Evolutionary conservation across 2,113 vertebrate genomes (phyloP), one percentile per base, ranked within the genome.

Genomic region (Psittacula cyanocephala): DNA sequence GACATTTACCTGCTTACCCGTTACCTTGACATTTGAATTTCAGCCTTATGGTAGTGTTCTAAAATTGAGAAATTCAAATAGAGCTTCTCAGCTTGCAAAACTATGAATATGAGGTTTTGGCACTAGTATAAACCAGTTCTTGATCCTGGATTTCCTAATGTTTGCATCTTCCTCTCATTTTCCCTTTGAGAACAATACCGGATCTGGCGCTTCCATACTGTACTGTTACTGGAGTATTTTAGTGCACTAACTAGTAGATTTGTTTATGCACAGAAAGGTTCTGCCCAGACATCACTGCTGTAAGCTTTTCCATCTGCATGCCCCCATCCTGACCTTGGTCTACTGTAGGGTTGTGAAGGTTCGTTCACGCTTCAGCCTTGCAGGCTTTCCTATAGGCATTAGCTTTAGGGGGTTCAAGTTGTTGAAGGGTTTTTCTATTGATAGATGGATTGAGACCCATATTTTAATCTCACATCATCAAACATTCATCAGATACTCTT

Each of bases 391-490:
- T 76, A 1, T 64, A 0, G 6, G 70, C 87, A 81, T 95, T 57
- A 72, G 69, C 86, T 91, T 68, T 24, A 39, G 86, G 83, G 81
- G 83, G 74, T 52, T 91, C 8, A 14, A 93, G 84, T 53, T 97
- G 95, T 63, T 97, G 94, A 95, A 94, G 93, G 91, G 75, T 68
- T 95, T 96, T 91, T 82, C 87, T 63, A 59, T 91, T 93, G 87
- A 95, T 94, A 95, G 94, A 95, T 94, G 91, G 93, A 91, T 87
- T 27, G 87, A 96, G 85, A 91, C 59, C 78, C 59, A 29, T 95
- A 95, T 96, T 96, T 95, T 95, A 94, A 96, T 95, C 95, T 95
- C 95, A 95, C 63, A 9, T 89, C 95, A 95, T 97, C 95, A 97
- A 96, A 92, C 95, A 96, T 95, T 96, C 96, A 91, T 95, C 94